Evolutionary conservation across 2,113 vertebrate genomes (phyloP).

Genomic region (Gila orcuttii): DNA sequence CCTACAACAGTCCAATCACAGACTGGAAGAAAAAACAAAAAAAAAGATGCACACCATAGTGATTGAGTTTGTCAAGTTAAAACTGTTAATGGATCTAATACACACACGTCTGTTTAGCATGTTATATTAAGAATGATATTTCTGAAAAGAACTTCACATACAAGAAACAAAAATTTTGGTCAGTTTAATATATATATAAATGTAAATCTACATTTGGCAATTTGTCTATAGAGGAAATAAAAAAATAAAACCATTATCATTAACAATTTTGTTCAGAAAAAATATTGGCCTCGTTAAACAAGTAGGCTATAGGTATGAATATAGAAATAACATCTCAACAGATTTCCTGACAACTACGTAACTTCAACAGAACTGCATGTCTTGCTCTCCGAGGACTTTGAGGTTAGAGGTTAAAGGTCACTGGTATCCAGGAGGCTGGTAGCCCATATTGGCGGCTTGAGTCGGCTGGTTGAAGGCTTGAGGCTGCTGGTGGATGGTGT

Average conservation of each 20-base stretch:
- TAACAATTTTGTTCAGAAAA: neutral
- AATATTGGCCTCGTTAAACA: neutral
- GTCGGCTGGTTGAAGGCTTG: neutral
- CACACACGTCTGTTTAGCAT: neutral
- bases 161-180: neutral
- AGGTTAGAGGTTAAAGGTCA: neutral
- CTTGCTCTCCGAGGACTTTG: neutral
- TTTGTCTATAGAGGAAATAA: neutral
- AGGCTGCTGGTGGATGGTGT: neutral
- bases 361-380: neutral
- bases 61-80: neutral
- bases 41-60: neutral
- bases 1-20: neutral
- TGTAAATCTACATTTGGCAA: neutral
- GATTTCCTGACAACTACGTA: neutral
- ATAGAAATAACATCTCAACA: neutral
- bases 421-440: conserved; percentile 15
- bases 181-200: neutral
- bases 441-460: neutral
- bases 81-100: neutral
- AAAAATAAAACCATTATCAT: neutral
- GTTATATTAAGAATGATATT: neutral
- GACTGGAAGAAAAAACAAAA: neutral
- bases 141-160: neutral
- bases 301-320: neutral